phyloP scores from a whole-genome alignment of 2,888 invertebrate species.

The Hyposoter dolosus region DNA sequence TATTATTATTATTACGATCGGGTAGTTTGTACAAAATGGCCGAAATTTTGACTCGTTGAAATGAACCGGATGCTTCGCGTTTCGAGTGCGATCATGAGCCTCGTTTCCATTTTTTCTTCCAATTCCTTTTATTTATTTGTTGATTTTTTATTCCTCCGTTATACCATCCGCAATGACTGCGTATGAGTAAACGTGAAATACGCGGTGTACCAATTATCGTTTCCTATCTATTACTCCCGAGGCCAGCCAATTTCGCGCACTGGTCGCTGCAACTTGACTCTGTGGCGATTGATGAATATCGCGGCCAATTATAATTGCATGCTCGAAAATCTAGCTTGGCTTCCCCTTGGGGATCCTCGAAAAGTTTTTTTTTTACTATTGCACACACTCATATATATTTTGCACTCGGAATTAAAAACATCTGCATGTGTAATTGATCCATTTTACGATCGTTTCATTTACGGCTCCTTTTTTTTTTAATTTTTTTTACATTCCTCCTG shows the following conservation, averaged over 20 bases:
- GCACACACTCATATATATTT: background rate
- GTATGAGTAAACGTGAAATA: constrained; percentile 2
- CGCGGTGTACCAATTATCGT: constrained; percentile 48
- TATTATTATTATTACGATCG: background rate
- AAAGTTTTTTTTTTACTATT: constrained; percentile 47
- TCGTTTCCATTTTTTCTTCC: background rate
- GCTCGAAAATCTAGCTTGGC: constrained; percentile 58
- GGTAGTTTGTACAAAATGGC: background rate
- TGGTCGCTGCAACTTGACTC: constrained; percentile 42
- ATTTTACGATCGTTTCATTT: background rate
- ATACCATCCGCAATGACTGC: background rate
- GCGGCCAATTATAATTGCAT: constrained; percentile 66
- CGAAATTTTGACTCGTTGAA: background rate
- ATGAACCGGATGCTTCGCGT: background rate
- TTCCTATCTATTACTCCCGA: background rate
- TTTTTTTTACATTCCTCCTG: background rate
- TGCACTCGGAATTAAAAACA: background rate
- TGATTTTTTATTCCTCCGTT: background rate
- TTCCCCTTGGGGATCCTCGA: constrained; percentile 40
- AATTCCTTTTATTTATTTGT: background rate
- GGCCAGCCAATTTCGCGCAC: constrained; percentile 15
- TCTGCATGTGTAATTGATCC: background rate
- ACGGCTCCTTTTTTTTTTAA: background rate
- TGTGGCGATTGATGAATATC: constrained; percentile 64
- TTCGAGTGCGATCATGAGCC: background rate